These are phyloP conservation scores for Marisa cornuarietis DNA, from an alignment of 1,140 invertebrate genomes.

Conservation along the genomic window DNA sequence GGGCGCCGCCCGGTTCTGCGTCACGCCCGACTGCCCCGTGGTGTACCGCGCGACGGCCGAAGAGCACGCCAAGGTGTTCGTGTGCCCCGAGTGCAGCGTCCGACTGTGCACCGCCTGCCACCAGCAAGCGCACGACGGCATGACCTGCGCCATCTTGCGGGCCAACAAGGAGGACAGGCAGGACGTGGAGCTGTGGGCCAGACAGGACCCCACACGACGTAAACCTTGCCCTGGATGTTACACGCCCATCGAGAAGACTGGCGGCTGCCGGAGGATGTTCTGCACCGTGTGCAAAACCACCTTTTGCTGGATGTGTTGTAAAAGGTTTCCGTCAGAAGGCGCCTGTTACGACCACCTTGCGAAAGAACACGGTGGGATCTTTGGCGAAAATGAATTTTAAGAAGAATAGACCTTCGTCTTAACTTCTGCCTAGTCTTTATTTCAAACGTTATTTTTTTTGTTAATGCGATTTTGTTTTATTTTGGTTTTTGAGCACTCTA, in stretches of 20 bases:
- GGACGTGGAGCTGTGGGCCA: constrained; percentile 33
- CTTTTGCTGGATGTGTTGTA: constrained; percentile 53
- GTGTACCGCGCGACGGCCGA: constrained; percentile 41
- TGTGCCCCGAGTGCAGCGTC: constrained; percentile 40
- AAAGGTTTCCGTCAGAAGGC: constrained; percentile 17
- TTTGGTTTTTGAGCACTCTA: no score
- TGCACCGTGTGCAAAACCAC: constrained; percentile 39
- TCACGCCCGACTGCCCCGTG: constrained; percentile 51
- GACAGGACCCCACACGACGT: constrained; percentile 27
- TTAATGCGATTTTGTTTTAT: no score
- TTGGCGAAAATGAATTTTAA: not conserved
- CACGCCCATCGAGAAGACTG: constrained; percentile 46
- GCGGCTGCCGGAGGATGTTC: constrained; percentile 50
- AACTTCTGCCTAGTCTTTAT: no score
- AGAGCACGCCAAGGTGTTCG: constrained; percentile 32
- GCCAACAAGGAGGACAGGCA: constrained; percentile 14
- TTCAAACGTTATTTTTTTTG: no score
- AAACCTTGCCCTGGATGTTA: constrained; percentile 51
- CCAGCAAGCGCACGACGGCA: constrained; percentile 43
- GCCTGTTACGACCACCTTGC: constrained; percentile 47
- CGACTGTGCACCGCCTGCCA: constrained; percentile 51
- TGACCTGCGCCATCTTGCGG: constrained; percentile 48
- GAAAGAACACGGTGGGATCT: constrained; percentile 35
- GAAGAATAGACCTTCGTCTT: no score
- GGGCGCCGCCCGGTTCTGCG: constrained; percentile 43